phyloP scores from a whole-genome alignment of 2,797 vertebrate species.

The Poecilia velifera region DNA sequence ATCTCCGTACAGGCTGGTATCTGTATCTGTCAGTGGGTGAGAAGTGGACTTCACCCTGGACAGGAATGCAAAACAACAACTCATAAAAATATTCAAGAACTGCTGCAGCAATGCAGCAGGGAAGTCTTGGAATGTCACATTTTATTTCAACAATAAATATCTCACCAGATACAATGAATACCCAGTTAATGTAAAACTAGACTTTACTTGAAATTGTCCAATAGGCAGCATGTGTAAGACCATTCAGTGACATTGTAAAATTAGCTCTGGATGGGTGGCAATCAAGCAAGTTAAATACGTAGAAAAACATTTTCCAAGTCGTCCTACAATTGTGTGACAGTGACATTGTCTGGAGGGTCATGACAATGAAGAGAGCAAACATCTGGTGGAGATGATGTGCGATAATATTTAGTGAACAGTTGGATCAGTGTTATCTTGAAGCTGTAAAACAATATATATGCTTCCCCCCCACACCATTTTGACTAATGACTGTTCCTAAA shows the following conservation, averaged over 20 bases:
- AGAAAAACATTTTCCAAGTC: background rate
- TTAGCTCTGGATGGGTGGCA: background rate
- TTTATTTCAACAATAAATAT: background rate
- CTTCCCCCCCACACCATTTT: background rate
- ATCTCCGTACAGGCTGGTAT: background rate
- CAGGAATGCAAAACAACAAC: background rate
- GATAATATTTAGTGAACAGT: conserved; percentile 30
- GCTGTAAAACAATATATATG: conserved; percentile 3
- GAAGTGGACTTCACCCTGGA: background rate
- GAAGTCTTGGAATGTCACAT: background rate
- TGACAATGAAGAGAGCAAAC: conserved; percentile 6
- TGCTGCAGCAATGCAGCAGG: background rate
- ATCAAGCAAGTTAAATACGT: background rate
- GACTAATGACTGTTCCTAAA: background rate
- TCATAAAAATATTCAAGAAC: background rate
- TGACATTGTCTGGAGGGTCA: conserved; percentile 2
- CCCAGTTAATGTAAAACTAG: background rate
- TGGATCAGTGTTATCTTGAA: conserved; percentile 14
- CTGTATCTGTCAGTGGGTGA: background rate
- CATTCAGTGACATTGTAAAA: background rate
- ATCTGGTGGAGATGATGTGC: conserved; percentile 20
- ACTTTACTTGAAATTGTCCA: background rate
- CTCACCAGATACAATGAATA: background rate
- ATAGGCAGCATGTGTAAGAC: background rate
- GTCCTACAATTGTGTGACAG: background rate